phyloP scores from a whole-genome alignment of 1,140 invertebrate genomes.

The Pentalonia nigronervosa region DNA sequence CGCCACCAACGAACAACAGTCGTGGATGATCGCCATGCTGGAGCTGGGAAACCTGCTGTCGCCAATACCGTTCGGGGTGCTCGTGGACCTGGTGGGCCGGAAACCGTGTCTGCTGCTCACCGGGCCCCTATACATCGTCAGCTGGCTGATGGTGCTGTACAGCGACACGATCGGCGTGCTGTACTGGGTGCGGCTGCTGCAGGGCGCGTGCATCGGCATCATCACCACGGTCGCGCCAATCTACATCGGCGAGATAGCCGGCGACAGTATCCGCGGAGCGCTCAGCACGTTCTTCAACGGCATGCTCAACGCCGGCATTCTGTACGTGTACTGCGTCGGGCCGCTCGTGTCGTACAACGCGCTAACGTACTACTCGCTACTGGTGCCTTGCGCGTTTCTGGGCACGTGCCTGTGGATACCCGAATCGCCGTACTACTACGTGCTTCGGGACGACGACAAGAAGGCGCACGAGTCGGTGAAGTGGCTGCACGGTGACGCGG shows the following conservation, averaged over 20 bases:
- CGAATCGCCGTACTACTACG: slow-evolving; percentile 80
- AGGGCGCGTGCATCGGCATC: slow-evolving; percentile 76
- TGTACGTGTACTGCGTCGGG: slow-evolving; percentile 79
- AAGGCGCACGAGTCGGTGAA: slow-evolving; percentile 73
- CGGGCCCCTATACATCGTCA: slow-evolving; percentile 76
- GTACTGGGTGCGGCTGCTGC: slow-evolving; percentile 61
- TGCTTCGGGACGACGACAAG: slow-evolving; percentile 69
- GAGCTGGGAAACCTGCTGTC: slow-evolving; percentile 61
- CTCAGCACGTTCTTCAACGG: slow-evolving; percentile 81
- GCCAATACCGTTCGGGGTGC: slow-evolving; percentile 61
- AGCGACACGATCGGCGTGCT: slow-evolving; percentile 68
- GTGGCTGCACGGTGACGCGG: slow-evolving; percentile 69
- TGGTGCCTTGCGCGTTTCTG: slow-evolving; percentile 71
- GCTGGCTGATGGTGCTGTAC: slow-evolving; percentile 71
- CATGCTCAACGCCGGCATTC: slow-evolving; percentile 78
- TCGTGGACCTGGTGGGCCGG: slow-evolving; percentile 60
- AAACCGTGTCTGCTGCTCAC: slow-evolving; percentile 71
- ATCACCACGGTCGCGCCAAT: slow-evolving; percentile 81
- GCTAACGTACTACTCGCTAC: slow-evolving; percentile 72
- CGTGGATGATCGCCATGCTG: slow-evolving; percentile 60
- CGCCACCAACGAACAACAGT: slow-evolving; percentile 57
- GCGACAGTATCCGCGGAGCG: slow-evolving; percentile 61
- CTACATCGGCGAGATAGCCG: slow-evolving; percentile 83
- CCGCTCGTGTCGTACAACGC: slow-evolving; percentile 74
- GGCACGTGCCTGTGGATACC: slow-evolving; percentile 78